Base-by-base conservation (phyloP, 37 sponge, comb jelly and placozoan species). In the Corticium candelabrum region DNA sequence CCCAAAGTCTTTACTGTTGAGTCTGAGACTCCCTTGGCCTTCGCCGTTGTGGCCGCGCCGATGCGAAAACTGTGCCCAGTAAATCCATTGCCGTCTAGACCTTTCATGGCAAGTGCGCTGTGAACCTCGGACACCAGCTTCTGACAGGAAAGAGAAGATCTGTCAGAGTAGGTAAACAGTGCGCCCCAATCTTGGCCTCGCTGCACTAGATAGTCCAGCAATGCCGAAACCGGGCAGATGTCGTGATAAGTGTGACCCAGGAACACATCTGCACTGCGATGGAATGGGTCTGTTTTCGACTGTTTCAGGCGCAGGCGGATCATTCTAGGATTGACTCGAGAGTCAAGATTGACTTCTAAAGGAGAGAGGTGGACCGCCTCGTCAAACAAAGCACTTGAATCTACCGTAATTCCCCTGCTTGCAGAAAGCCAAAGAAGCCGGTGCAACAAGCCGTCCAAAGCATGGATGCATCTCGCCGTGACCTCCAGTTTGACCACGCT, bases 241-340 rank as follows among this genome's bases (percentile, higher is more conserved):
- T 41, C 57, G 1, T 35, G 31, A 2, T 80, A 30, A 2, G 74
- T 74, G 11, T 15, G 2, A 38, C 81, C 74, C 31, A 80, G 40
- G 40, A 77, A 31, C 40, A 80, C 30, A 30, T 71, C 71, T 1
- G 41, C 41, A 1, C 81, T 73, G 29, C 11, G 2, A 39, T 73
- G 31, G 77, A 80, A 80, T 0, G 81, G 81, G 35, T 77, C 81
- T 39, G 81, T 80, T 40, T 80, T 80, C 11, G 74, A 80, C 15
- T 38, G 41, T 41, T 77, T 80, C 40, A 80, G 4, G 15, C 2
- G 2, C 1, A 80, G n/a, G 1, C 1, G 71, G 2, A 39, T 4
- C 30, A n/a, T 74, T 21, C 40, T 30, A 7, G 81, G 81, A 77
- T 50, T 27, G 21, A 21, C 15, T 50, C 11, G 21, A 21, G 62